Percentiles rank a stretch among this genome's conserved stretches.
phyloP scores from a whole-genome alignment of 2,888 invertebrate species.

The Graphium colonna region DNA sequence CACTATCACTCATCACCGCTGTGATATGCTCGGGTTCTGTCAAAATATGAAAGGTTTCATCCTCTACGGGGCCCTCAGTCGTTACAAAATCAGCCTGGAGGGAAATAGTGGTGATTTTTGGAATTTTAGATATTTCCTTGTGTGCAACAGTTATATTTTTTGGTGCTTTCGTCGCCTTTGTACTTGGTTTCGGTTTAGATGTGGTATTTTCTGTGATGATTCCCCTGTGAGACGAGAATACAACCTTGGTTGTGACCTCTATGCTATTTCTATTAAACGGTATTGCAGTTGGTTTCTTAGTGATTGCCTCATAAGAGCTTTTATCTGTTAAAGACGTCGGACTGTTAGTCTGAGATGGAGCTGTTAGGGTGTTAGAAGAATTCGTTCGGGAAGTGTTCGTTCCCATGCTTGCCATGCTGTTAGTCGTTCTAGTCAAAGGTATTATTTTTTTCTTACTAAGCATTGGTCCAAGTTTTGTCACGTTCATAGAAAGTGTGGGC shows the following conservation, averaged over 20 bases:
- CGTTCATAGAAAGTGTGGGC: conserved; percentile 28
- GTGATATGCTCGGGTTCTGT: conserved; percentile 79
- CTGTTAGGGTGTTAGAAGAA: conserved; percentile 52
- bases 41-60: conserved; percentile 77
- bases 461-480: conserved; percentile 28
- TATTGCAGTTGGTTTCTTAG: conserved; percentile 29
- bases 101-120: conserved; percentile 32
- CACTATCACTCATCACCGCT: conserved; percentile 71
- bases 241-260: conserved; percentile 18
- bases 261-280: conserved; percentile 1
- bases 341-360: conserved; percentile 45
- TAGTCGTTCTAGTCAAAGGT: conserved; percentile 55
- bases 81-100: conserved; percentile 44
- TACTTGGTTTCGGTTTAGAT: conserved; percentile 23
- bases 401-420: conserved; percentile 63
- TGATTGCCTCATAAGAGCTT: conserved; percentile 27
- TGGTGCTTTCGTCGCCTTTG: conserved; percentile 27
- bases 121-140: conserved; percentile 16
- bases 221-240: conserved; percentile 1
- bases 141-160: conserved; percentile 24
- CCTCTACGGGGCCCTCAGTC: conserved; percentile 50
- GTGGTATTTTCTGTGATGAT: conserved; percentile 22
- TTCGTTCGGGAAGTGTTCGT: conserved; percentile 44
- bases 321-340: conserved; percentile 26
- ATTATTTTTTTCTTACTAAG: conserved; percentile 8